These are phyloP conservation scores for Byasa hedistus DNA, from an alignment of 2,888 invertebrate species.

Conservation along the genomic window DNA sequence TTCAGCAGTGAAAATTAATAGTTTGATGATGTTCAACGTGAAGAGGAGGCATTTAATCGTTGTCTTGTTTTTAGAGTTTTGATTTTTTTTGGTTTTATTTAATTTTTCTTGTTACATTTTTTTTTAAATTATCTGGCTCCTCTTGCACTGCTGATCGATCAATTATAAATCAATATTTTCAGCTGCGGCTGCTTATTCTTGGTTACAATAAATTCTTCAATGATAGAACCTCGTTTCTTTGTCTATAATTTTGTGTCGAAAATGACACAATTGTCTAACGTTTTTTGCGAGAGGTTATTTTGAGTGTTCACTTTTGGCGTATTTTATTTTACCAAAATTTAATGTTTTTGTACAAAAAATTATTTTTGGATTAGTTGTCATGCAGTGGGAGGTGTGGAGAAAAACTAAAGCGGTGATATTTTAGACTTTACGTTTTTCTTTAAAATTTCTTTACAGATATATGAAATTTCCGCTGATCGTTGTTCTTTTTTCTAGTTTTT, in stretches of 20 bases:
- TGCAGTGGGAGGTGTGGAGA: conserved; percentile 1
- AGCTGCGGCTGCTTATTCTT: not conserved
- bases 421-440: not conserved
- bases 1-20: too few relatives aligned
- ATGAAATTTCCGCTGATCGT: not conserved
- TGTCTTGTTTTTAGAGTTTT: too few relatives aligned
- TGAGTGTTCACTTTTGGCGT: conserved; percentile 16
- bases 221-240: not conserved
- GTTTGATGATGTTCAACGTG: too few relatives aligned
- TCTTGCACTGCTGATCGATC: not conserved
- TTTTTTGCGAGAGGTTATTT: conserved; percentile 22
- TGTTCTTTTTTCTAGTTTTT: not conserved
- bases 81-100: too few relatives aligned
- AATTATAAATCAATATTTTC: not conserved
- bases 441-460: not conserved
- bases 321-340: conserved; percentile 22
- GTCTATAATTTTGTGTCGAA: not conserved
- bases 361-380: conserved; percentile 10
- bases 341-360: conserved; percentile 12
- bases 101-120: too few relatives aligned
- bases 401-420: conserved; percentile 1
- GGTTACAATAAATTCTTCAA: not conserved
- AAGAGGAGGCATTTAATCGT: too few relatives aligned
- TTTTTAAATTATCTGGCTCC: too few relatives aligned
- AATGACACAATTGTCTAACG: conserved; percentile 12